These are phyloP conservation scores for Cancer borealis DNA, from an alignment of 2,888 invertebrate genomes.

Conservation along the genomic window DNA sequence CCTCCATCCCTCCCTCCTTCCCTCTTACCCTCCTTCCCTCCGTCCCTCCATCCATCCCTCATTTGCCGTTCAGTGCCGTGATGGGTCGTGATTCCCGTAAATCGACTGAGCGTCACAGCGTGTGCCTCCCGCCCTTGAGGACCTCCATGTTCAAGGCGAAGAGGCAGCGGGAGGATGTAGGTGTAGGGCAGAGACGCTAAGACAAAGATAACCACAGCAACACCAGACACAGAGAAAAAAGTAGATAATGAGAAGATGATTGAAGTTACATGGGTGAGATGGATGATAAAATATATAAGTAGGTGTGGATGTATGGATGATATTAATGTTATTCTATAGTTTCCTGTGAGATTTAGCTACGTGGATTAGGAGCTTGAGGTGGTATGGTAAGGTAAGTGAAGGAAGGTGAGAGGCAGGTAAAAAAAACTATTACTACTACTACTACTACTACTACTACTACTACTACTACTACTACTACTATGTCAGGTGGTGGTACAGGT, in stretches of 20 bases:
- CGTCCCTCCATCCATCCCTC: neutral
- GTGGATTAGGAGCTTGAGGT: too few relatives aligned
- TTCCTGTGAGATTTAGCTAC: too few relatives aligned
- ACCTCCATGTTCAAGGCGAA: neutral
- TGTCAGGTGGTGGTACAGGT: too few relatives aligned
- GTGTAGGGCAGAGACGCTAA: too few relatives aligned
- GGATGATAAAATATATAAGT: neutral
- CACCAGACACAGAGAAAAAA: too few relatives aligned
- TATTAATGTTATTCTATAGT: too few relatives aligned
- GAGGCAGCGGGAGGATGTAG: neutral
- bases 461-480: too few relatives aligned
- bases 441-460: too few relatives aligned
- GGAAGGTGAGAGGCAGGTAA: neutral
- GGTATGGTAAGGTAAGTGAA: neutral
- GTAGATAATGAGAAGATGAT: neutral
- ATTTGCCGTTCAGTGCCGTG: neutral
- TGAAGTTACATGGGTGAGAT: neutral
- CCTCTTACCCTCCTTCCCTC: neutral
- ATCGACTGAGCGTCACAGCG: neutral
- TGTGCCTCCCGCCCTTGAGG: neutral
- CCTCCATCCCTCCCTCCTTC: too few relatives aligned
- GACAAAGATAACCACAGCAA: too few relatives aligned
- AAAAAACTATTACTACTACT: too few relatives aligned
- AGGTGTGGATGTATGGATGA: neutral
- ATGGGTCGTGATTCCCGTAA: neutral